phyloP scores from a whole-genome alignment of 2,113 vertebrate species.

The Micromys minutus region DNA sequence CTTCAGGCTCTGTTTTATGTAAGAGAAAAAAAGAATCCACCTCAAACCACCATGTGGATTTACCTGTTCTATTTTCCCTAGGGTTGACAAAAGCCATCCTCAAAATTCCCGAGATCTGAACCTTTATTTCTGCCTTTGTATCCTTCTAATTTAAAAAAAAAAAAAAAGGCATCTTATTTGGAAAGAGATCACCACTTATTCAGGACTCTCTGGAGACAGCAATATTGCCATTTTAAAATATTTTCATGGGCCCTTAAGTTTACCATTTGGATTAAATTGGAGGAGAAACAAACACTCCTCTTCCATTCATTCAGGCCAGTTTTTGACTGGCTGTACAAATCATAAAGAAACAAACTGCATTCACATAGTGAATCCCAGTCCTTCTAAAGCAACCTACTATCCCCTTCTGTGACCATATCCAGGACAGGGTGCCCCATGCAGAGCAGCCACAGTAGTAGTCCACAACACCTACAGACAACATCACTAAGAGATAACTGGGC shows the following conservation, averaged over 20 bases:
- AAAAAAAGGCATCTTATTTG: conserved; percentile 64
- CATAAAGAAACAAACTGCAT: conserved; percentile 11
- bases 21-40: conserved; percentile 44
- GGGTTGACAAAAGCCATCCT: conserved; percentile 69
- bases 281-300: not conserved
- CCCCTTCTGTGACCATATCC: conserved; percentile 37
- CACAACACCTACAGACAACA: not conserved
- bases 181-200: conserved; percentile 39
- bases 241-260: conserved; percentile 8
- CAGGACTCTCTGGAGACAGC: conserved; percentile 28
- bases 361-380: conserved; percentile 10
- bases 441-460: conserved; percentile 27
- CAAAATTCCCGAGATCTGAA: conserved; percentile 66
- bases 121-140: conserved; percentile 55
- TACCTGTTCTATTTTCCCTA: not conserved
- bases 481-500: not conserved
- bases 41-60: not conserved
- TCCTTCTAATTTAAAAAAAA: conserved; percentile 57
- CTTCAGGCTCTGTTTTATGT: not conserved
- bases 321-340: conserved; percentile 36
- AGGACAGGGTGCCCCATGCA: conserved; percentile 21
- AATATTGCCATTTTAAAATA: conserved; percentile 50
- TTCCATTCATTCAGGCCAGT: not conserved
- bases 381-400: not conserved
- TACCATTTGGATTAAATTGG: conserved; percentile 45